Evolutionary conservation across 1,140 invertebrate species (phyloP), one percentile per base, ranked within the genome.

Genomic region (Diprion similis): DNA sequence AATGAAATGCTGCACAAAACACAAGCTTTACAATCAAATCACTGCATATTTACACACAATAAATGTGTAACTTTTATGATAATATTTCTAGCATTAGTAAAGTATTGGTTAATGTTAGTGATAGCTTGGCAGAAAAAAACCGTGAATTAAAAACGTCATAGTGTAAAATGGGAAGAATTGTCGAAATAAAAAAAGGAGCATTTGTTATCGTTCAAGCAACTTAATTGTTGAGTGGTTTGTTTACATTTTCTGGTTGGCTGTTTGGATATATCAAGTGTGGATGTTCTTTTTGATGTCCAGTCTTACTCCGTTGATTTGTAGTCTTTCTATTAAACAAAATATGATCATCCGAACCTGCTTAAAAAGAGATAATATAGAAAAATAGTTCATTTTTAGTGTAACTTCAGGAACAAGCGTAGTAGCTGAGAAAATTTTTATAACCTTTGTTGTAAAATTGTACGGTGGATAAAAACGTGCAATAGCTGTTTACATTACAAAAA

Each of bases 261-360:
- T 59, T 59, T 59, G 11, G n/a, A 59, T 59, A 59, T 59, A 15
- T 13, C 11, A 59, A 15, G 51, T 59, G 51, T 8, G 51, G 51
- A 59, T 13, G 51, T 59, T 59, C 51, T 59, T 59, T 59, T 59
- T 17, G 51, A 17, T 59, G 51, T 59, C 51, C 51, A 17, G 11
- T 59, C n/a, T 17, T 59, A 59, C 51, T 59, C 51, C 51, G 11
- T 59, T 13, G 51, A 13, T 15, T 59, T 59, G 3, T 59, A 13
- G 51, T 13, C n/a, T 59, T 59, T 59, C 51, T 59, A 59, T 11
- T 59, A 59, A 59, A 59, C n/a, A 59, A 8, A 59, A 59, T 59
- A 59, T 59, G 51, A 59, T 59, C 51, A 59, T 59, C 51, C 51
- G 51, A 59, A 59, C 51, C 51, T 59, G 51, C 51, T 59, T 17